Base-by-base conservation (phyloP, 2,888 invertebrate species). In the Omphaloscelis lunosa region DNA sequence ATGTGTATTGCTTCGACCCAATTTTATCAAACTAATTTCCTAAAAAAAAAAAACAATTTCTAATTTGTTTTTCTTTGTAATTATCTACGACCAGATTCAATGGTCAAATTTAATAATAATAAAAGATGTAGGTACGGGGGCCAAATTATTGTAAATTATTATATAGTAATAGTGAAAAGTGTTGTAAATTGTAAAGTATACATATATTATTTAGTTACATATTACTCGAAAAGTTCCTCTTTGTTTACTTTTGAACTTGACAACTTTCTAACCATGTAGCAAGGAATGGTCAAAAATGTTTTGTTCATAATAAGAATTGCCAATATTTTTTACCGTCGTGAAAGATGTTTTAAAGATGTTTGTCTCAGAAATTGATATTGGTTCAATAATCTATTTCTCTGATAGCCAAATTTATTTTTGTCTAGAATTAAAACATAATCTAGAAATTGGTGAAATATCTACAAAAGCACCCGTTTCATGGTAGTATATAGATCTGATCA, bases 151-250 rank as follows among this genome's bases (percentile, higher is more conserved):
- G 56, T 70, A 62, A 34, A 69, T 61, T 53, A 29, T 83, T 29
- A 62, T 74, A 7, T 61, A 72, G 45, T 65, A 23, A 62, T 67
- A 75, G 29, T 48, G 23, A 48, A 41, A 53, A 51, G 66, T 77
- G 69, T 82, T 79, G 59, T 84, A 79, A 68, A 71, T 68, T 73
- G 23, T 82, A 51, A 45, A 63, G 29, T 74, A 20, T 51, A 51
- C 20, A 51, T 51, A 51, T 51, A 73, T 27, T 69, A 39, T 62
- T 5, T 67, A 45, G 58, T 59, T 59, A 45, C 15, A 45, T 45
- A 63, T 17, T 39, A 84, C 53, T 51, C 7, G 27, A 79, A 71
- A n/a, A 45, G 82, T 82, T 79, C 84, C 84, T 79, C 61, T 62
- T 58, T 45, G 34, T 62, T 45, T 34, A 51, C 39, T 58, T 75